Evolutionary conservation across 1,140 invertebrate genomes (phyloP), one percentile per base, ranked within the genome.

Genomic region (Calliopsis andreniformis): DNA sequence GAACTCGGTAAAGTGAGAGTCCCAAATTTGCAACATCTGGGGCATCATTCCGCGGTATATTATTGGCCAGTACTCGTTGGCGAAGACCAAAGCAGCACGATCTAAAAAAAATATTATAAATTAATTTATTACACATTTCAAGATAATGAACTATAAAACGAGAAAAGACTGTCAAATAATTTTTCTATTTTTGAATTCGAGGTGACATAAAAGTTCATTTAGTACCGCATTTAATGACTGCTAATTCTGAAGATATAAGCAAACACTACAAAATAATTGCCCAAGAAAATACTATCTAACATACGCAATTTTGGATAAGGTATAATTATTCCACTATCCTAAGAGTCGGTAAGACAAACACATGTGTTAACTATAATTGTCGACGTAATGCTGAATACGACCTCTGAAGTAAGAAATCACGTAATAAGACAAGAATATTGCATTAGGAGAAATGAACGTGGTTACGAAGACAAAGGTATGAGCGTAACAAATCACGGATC

Each of bases 1-100:
- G 14, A 87, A 53, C 30, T 91, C 84, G 7, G 86, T 83, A 1
- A 91, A 25, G 14, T 78, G 35, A 72, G 87, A 87, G 67, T 93
- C 92, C 94, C 93, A 94, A 58, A 86, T 88, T n/a, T 87, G 82
- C 70, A 92, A 86, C 3, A 92, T 86, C n/a, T 90, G 88, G 0
- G 94, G 94, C 32, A 94, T 72, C 79, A 94, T 89, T 80, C 92
- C 89, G 30, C 88, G 91, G 76, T 94, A 94, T 2, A 94, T 73
- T 0, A 91, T n/a, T 72, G 92, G 92, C 94, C 94, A 94, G 70
- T 94, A 93, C 61, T 93, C 92, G 63, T 94, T 94, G 0, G 92
- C 89, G 75, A 94, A 92, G 47, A 80, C 83, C 20, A 92, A 80
- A 7, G 92, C 93, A 12, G 93, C 86, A 58, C 91, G 89, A 30